Percentiles rank a stretch among this genome's conserved stretches.
phyloP scores from a whole-genome alignment of 2,888 invertebrate species.

The Timema podura region DNA sequence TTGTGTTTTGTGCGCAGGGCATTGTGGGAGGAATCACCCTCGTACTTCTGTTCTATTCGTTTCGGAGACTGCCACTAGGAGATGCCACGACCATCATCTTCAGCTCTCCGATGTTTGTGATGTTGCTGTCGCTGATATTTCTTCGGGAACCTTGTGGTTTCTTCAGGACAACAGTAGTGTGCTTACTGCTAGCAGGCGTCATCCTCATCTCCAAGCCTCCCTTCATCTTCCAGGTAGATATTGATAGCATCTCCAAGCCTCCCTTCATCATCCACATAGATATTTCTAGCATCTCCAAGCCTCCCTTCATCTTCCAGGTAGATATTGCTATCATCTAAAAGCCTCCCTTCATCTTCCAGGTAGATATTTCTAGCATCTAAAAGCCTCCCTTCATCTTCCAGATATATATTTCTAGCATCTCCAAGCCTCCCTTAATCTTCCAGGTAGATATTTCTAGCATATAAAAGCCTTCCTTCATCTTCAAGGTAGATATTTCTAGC shows the following conservation, averaged over 20 bases:
- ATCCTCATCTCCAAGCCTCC: slow-evolving; percentile 47
- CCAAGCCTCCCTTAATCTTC: too few relatives aligned
- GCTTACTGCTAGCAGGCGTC: slow-evolving; percentile 45
- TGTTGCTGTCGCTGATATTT: slow-evolving; percentile 46
- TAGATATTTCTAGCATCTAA: too few relatives aligned
- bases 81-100: slow-evolving; percentile 51
- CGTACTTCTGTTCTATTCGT: slow-evolving; percentile 47
- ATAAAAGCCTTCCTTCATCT: too few relatives aligned
- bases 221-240: slow-evolving; percentile 43
- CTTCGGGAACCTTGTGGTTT: slow-evolving; percentile 48
- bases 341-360: too few relatives aligned
- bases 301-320: neutral
- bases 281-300: neutral
- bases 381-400: too few relatives aligned
- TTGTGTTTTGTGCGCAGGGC: slow-evolving; percentile 39
- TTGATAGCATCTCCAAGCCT: neutral
- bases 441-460: too few relatives aligned
- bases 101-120: slow-evolving; percentile 49
- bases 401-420: too few relatives aligned
- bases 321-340: too few relatives aligned
- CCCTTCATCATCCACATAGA: neutral
- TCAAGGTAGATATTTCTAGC: too few relatives aligned
- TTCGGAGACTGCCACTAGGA: slow-evolving; percentile 47
- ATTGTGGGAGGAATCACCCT: slow-evolving; percentile 47
- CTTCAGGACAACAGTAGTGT: slow-evolving; percentile 45